phyloP scores from a whole-genome alignment of 1,140 invertebrate species.

The Drosophila varians region DNA sequence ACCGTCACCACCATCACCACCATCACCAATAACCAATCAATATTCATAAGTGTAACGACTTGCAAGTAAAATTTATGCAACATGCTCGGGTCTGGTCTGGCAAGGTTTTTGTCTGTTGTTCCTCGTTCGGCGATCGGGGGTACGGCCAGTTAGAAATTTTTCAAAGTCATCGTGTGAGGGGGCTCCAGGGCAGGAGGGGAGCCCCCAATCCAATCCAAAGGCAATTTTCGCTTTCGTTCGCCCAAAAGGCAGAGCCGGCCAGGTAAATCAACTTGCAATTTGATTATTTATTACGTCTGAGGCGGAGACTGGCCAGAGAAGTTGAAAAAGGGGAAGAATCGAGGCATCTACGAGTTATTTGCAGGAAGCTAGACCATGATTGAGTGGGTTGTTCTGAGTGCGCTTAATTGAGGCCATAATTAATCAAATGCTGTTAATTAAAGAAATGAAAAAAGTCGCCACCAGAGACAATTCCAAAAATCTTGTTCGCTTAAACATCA shows the following conservation, averaged over 20 bases:
- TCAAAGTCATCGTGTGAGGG: slow-evolving; percentile 72
- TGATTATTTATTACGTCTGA: slow-evolving; percentile 70
- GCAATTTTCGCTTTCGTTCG: slow-evolving; percentile 75
- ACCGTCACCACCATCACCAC: slow-evolving; percentile 11
- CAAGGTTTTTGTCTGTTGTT: slow-evolving; percentile 7
- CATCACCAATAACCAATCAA: slow-evolving; percentile 72
- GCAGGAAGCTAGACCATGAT: slow-evolving; percentile 56
- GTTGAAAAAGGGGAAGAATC: not conserved
- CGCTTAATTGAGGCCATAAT: slow-evolving; percentile 60
- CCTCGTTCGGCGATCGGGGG: slow-evolving; percentile 1
- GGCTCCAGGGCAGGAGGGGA: slow-evolving; percentile 28
- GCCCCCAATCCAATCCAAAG: slow-evolving; percentile 47
- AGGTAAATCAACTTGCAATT: slow-evolving; percentile 72
- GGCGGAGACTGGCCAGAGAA: slow-evolving; percentile 35
- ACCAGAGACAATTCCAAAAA: slow-evolving; percentile 15
- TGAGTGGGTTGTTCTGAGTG: slow-evolving; percentile 61
- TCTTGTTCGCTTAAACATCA: not conserved
- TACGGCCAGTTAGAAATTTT: slow-evolving; percentile 66
- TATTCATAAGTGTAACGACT: slow-evolving; percentile 76
- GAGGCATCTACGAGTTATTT: slow-evolving; percentile 18
- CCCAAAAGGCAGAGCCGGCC: slow-evolving; percentile 44
- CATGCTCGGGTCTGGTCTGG: slow-evolving; percentile 28
- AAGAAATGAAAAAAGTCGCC: slow-evolving; percentile 30
- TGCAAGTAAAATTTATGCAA: slow-evolving; percentile 56
- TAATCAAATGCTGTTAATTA: slow-evolving; percentile 77